These are phyloP conservation scores for Oriolus oriolus DNA, from an alignment of 2,113 vertebrate species.

Conservation along the genomic window DNA sequence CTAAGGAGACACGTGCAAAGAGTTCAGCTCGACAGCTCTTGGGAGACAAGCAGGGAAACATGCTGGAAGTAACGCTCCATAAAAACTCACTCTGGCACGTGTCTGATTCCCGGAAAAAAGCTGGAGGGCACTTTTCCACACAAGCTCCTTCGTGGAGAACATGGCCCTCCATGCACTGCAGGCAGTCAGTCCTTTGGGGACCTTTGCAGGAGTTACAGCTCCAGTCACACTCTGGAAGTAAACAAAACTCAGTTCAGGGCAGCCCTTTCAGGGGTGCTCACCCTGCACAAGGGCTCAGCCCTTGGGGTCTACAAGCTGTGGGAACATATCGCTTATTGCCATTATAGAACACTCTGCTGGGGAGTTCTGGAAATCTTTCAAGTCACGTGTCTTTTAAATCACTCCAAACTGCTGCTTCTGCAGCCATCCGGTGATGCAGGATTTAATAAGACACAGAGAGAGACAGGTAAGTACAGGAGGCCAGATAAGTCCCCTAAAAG, in stretches of 20 bases:
- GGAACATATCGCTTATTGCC: not conserved
- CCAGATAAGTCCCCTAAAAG: not conserved
- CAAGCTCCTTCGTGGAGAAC: slow-evolving; percentile 83
- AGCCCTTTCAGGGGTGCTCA: not conserved
- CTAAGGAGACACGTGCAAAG: slow-evolving; percentile 57
- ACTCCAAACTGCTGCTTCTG: not conserved
- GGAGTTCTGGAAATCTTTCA: not conserved
- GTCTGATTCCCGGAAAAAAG: slow-evolving; percentile 77
- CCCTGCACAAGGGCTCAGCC: not conserved
- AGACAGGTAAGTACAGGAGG: slow-evolving; percentile 23
- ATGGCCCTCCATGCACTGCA: slow-evolving; percentile 91
- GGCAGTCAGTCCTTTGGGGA: slow-evolving; percentile 83
- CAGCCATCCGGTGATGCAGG: not conserved
- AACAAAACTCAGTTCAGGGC: not conserved
- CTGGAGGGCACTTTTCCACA: slow-evolving; percentile 73
- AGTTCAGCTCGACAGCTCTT: not conserved
- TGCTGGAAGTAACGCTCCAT: fast-evolving
- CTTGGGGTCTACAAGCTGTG: not conserved
- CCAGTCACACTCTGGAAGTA: slow-evolving; percentile 89
- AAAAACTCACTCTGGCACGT: slow-evolving; percentile 83
- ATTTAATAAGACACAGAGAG: not conserved
- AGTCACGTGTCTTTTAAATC: not conserved
- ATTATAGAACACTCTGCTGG: not conserved
- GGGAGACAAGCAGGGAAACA: not conserved
- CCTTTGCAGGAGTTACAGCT: slow-evolving; percentile 88